Percentiles rank a stretch among this genome's conserved stretches.
These are phyloP conservation scores for Alectoris magna DNA, from an alignment of 2,797 vertebrate genomes.

Conservation along the genomic window DNA sequence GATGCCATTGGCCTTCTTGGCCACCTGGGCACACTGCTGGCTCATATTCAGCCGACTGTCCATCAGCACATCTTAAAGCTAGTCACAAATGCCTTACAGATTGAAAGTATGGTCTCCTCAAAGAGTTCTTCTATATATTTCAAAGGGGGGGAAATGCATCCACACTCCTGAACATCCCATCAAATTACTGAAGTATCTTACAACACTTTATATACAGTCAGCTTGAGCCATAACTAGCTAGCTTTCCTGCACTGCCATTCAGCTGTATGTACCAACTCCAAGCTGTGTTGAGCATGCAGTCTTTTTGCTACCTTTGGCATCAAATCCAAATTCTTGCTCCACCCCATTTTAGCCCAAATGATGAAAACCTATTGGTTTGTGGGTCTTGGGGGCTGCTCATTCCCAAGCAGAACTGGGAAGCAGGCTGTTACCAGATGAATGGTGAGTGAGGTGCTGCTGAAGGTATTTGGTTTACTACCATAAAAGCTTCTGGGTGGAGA, in stretches of 20 bases:
- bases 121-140: not conserved
- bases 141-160: not conserved
- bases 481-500: not conserved
- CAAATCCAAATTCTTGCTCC: not conserved
- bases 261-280: not conserved
- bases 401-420: not conserved
- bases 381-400: not conserved
- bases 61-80: not conserved
- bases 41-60: no score
- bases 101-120: conserved; percentile 9
- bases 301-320: not conserved
- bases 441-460: not conserved
- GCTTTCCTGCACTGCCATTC: not conserved
- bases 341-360: not conserved
- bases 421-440: not conserved
- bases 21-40: no score
- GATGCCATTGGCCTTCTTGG: no score
- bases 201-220: not conserved
- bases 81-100: not conserved
- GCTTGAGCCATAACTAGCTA: not conserved
- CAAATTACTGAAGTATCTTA: not conserved
- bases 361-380: not conserved
- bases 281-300: not conserved
- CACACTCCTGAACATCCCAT: not conserved
- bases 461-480: not conserved